Evolutionary conservation across 1,140 invertebrate genomes (phyloP).

Genomic region (Hycleus phaleratus): DNA sequence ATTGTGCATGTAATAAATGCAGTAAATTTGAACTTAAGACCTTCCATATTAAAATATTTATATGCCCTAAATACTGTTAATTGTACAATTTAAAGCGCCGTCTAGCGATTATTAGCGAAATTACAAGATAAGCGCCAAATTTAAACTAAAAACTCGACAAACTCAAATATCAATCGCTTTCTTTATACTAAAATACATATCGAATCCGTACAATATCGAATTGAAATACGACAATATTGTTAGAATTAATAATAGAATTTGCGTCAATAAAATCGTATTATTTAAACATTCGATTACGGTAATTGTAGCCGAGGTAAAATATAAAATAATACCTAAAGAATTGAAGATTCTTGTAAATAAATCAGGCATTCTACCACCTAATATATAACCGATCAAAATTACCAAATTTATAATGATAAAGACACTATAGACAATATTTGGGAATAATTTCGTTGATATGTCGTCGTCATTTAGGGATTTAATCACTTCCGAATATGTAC

Average conservation of each 20-base stretch:
- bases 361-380: constrained; percentile 22
- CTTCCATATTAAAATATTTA: too few relatives aligned
- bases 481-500: constrained; percentile 18
- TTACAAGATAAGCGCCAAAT: too few relatives aligned
- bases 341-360: constrained; percentile 23
- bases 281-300: constrained; percentile 5
- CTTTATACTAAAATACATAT: constrained; percentile 19
- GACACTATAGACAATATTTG: constrained; percentile 23
- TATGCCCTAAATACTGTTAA: too few relatives aligned
- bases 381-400: constrained; percentile 21
- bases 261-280: not conserved
- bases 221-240: constrained; percentile 15
- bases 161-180: constrained; percentile 2
- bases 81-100: too few relatives aligned
- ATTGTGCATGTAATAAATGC: too few relatives aligned
- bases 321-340: constrained; percentile 18
- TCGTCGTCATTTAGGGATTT: not conserved
- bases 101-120: too few relatives aligned
- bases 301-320: constrained; percentile 20
- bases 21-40: too few relatives aligned
- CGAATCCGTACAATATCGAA: constrained; percentile 18
- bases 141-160: too few relatives aligned
- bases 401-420: constrained; percentile 27
- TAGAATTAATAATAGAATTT: constrained; percentile 14
- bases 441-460: constrained; percentile 15